These are phyloP conservation scores for Steromphala cineraria DNA, from an alignment of 2,888 invertebrate genomes.

Conservation along the genomic window DNA sequence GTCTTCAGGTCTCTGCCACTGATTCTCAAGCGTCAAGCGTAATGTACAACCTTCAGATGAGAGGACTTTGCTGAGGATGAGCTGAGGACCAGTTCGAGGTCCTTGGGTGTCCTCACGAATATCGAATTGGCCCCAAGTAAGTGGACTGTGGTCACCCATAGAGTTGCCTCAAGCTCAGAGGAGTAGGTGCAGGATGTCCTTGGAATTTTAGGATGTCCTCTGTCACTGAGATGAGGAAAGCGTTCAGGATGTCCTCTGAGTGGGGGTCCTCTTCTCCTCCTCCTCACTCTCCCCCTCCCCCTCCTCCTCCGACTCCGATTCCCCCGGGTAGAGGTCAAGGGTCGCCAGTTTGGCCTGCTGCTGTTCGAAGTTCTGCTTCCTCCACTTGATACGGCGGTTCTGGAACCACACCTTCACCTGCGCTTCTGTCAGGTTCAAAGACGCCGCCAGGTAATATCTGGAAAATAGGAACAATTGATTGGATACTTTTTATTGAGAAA, in stretches of 20 bases:
- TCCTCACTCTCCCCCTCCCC: constrained; percentile 37
- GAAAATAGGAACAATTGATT: constrained; percentile 7
- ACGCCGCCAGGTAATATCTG: constrained; percentile 91
- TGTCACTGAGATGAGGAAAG: background rate
- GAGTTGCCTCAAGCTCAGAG: too few relatives aligned
- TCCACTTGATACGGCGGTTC: constrained; percentile 89
- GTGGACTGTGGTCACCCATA: too few relatives aligned
- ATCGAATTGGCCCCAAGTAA: too few relatives aligned
- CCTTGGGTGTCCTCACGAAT: too few relatives aligned
- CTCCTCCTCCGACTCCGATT: constrained; percentile 47
- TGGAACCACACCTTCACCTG: constrained; percentile 81
- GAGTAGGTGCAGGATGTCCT: background rate
- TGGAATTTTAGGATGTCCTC: too few relatives aligned
- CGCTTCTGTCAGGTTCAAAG: constrained; percentile 89
- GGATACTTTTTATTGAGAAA: background rate
- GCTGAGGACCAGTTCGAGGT: too few relatives aligned
- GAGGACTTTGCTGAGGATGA: too few relatives aligned
- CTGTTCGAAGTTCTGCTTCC: constrained; percentile 94
- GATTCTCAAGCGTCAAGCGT: background rate
- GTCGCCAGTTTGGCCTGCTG: constrained; percentile 77
- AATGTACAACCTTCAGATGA: background rate
- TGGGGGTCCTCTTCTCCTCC: background rate
- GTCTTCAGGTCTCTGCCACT: background rate
- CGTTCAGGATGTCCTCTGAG: background rate
- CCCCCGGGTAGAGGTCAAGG: constrained; percentile 44